Evolutionary conservation across 2,113 vertebrate species (phyloP).

Genomic region (Grallaria varia): DNA sequence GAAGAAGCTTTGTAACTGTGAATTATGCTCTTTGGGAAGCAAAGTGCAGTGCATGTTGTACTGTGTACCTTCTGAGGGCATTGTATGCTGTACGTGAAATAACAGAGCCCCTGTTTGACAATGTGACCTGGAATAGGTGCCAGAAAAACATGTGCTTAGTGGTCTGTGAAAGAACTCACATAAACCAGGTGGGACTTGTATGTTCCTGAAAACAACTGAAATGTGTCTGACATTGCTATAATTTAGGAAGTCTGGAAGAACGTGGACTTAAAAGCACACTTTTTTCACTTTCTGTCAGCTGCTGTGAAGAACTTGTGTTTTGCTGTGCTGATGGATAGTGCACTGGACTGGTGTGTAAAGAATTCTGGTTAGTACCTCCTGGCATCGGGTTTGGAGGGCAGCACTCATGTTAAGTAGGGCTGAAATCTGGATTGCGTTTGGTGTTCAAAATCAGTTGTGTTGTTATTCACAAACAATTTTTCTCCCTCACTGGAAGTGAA

Average conservation of each 20-base stretch:
- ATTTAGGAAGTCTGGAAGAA: background rate
- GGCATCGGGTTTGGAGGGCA: background rate
- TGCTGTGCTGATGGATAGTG: background rate
- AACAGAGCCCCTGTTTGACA: background rate
- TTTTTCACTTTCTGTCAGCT: background rate
- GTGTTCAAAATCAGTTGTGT: background rate
- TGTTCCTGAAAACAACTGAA: background rate
- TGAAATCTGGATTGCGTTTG: background rate
- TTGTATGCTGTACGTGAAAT: background rate
- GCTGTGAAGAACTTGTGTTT: background rate
- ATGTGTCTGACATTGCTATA: background rate
- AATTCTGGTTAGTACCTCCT: background rate
- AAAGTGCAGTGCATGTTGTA: background rate
- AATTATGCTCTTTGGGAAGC: background rate
- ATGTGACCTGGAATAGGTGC: background rate
- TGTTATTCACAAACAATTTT: background rate
- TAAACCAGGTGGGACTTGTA: background rate
- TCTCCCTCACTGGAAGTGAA: background rate
- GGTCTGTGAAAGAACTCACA: background rate
- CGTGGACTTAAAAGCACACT: background rate
- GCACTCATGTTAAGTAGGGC: background rate
- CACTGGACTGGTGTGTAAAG: background rate
- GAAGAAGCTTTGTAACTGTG: background rate
- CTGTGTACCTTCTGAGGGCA: background rate
- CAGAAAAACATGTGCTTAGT: background rate